A percentile compares a stretch with the other conserved stretches of the same genome.
Evolutionary conservation across 53 echinoderm and acorn worm species (phyloP).

Genomic region (Antedon mediterranea): DNA sequence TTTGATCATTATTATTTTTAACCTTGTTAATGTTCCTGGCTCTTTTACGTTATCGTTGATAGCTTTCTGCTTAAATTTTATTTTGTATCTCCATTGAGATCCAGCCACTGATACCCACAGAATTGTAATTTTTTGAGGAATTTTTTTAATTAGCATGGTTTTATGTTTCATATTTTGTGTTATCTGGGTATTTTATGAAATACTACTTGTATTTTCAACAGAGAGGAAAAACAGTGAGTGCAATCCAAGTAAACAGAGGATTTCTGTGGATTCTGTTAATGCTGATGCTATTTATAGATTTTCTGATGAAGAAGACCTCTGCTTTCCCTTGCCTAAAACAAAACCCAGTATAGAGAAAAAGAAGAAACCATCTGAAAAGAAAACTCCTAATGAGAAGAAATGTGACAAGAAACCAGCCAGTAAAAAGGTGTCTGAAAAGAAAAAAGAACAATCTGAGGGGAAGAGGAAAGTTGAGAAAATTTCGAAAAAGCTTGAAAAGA

Average conservation of each 20-base stretch:
- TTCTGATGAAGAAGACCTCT: neutral
- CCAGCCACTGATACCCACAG: too few relatives aligned
- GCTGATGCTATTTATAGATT: neutral
- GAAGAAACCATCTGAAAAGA: constrained; percentile 30
- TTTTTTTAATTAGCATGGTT: too few relatives aligned
- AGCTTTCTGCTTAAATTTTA: too few relatives aligned
- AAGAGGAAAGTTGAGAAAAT: constrained; percentile 21
- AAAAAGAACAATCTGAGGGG: constrained; percentile 11
- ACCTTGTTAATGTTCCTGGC: too few relatives aligned
- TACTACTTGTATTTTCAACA: neutral
- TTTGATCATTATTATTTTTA: too few relatives aligned
- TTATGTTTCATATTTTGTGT: too few relatives aligned
- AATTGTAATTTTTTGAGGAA: too few relatives aligned
- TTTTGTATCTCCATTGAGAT: too few relatives aligned
- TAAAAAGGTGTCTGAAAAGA: neutral
- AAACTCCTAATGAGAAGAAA: constrained; percentile 22
- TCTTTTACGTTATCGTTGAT: too few relatives aligned
- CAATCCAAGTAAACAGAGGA: neutral
- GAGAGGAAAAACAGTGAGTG: neutral
- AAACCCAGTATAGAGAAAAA: constrained; percentile 22
- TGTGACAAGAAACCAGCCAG: neutral
- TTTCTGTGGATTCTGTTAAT: neutral
- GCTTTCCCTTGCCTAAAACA: neutral
- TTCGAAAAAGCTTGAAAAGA: neutral
- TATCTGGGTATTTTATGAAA: too few relatives aligned